These are phyloP conservation scores for Xyrauchen texanus DNA, from an alignment of 2,113 vertebrate species.

Conservation along the genomic window DNA sequence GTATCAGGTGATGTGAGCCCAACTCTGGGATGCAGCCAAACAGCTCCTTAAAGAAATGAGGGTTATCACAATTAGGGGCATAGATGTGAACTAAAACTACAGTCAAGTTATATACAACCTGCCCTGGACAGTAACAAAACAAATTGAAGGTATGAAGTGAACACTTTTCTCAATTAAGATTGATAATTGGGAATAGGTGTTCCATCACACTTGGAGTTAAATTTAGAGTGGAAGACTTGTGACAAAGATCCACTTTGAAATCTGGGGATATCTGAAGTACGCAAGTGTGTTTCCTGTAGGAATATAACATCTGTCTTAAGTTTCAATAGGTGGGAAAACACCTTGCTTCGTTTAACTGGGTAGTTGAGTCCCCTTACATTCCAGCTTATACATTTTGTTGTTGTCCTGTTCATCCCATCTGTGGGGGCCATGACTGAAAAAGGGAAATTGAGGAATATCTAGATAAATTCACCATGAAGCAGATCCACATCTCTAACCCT, in stretches of 20 bases:
- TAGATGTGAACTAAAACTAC: not conserved
- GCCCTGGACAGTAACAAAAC: not conserved
- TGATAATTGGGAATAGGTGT: too few species aligned
- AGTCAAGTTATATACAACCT: not conserved
- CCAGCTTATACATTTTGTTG: not conserved
- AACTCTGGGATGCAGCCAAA: not conserved
- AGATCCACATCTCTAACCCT: too few species aligned
- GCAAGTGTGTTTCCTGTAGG: conserved; percentile 1
- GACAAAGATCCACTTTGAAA: not conserved
- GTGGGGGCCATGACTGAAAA: too few species aligned
- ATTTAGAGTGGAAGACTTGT: not conserved
- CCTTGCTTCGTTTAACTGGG: not conserved
- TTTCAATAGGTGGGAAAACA: not conserved
- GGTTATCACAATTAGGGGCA: not conserved
- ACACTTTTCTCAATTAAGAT: not conserved
- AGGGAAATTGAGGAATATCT: too few species aligned
- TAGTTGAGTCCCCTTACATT: not conserved
- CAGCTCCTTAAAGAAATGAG: not conserved
- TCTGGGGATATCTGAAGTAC: not conserved
- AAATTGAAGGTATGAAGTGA: too few species aligned
- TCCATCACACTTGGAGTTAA: not conserved
- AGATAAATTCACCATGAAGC: too few species aligned
- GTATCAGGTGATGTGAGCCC: not conserved
- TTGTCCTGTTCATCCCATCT: too few species aligned
- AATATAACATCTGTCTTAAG: not conserved